Evolutionary conservation across 2,888 invertebrate species (phyloP).

Genomic region (Serripes groenlandicus): DNA sequence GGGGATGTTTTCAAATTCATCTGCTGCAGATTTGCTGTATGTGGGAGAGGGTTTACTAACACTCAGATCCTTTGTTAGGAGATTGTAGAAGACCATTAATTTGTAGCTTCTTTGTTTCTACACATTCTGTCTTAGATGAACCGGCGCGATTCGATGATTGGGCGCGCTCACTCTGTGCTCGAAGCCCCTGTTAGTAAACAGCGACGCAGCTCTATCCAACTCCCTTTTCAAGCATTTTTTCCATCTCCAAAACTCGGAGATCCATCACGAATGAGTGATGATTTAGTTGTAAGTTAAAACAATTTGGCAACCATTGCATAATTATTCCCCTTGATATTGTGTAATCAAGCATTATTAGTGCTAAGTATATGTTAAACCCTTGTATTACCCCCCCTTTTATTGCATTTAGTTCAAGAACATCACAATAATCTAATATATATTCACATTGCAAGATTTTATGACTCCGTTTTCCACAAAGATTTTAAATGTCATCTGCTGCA

Average conservation of each 20-base stretch:
- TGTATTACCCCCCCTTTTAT: slow-evolving; percentile 25
- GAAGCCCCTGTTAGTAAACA: slow-evolving; percentile 77
- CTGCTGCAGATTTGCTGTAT: too few relatives aligned
- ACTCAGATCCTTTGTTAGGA: too few relatives aligned
- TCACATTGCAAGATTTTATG: too few relatives aligned
- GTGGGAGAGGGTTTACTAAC: too few relatives aligned
- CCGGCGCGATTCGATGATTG: slow-evolving; percentile 77
- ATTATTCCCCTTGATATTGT: slow-evolving; percentile 25
- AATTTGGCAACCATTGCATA: slow-evolving; percentile 66
- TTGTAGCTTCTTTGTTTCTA: too few relatives aligned
- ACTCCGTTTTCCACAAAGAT: neutral
- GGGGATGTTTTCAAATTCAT: too few relatives aligned
- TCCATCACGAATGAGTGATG: slow-evolving; percentile 59
- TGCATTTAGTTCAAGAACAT: neutral
- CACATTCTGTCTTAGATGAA: slow-evolving; percentile 62
- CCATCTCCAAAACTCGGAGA: slow-evolving; percentile 69
- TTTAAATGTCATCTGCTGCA: neutral
- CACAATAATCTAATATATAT: neutral
- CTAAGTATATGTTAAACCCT: slow-evolving; percentile 13
- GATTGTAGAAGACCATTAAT: too few relatives aligned
- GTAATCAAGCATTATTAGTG: slow-evolving; percentile 17
- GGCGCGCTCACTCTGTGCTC: slow-evolving; percentile 73
- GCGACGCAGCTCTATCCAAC: slow-evolving; percentile 78
- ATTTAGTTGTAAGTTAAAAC: slow-evolving; percentile 65
- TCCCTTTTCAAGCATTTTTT: slow-evolving; percentile 75